Evolutionary conservation across 2,113 vertebrate species (phyloP).

Genomic region (Tympanuchus pallidicinctus): DNA sequence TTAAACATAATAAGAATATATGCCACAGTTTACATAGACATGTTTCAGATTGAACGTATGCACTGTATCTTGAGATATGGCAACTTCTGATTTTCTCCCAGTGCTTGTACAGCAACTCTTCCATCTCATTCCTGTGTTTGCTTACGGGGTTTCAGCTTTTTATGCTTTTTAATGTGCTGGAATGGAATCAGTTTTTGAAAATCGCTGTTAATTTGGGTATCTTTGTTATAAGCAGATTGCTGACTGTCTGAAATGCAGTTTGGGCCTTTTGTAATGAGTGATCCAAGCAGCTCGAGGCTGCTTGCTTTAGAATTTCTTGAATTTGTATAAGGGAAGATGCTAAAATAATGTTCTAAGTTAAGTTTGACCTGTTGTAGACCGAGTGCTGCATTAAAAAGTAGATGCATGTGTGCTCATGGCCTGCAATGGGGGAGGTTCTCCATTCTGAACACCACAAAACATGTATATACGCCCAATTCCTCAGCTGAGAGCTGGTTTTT

Average conservation of each 20-base stretch:
- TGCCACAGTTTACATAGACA: conserved; percentile 74
- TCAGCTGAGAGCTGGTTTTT: conserved; percentile 67
- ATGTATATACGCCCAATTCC: conserved; percentile 71
- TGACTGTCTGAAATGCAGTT: conserved; percentile 39
- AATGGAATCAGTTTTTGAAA: conserved; percentile 42
- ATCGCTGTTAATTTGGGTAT: background rate
- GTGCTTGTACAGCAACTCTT: conserved; percentile 50
- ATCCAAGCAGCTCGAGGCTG: conserved; percentile 44
- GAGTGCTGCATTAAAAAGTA: conserved; percentile 29
- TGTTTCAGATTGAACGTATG: conserved; percentile 60
- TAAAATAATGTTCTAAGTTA: conserved; percentile 15
- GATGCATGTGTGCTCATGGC: conserved; percentile 57
- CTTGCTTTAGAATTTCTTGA: conserved; percentile 23
- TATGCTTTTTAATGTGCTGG: conserved; percentile 40
- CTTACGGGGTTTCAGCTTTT: conserved; percentile 52
- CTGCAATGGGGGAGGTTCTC: conserved; percentile 37
- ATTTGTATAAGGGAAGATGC: conserved; percentile 52
- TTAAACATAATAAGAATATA: conserved; percentile 57
- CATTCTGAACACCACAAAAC: conserved; percentile 56
- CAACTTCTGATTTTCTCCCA: conserved; percentile 55
- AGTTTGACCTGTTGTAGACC: conserved; percentile 20
- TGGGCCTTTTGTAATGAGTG: conserved; percentile 60
- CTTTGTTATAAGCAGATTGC: background rate
- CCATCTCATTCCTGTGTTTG: conserved; percentile 58
- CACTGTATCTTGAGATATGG: conserved; percentile 19